A percentile compares a stretch with the other conserved stretches of the same genome.
These are phyloP conservation scores for Chaetophractus vellerosus DNA, from an alignment of 2,797 vertebrate species.

Conservation along the genomic window DNA sequence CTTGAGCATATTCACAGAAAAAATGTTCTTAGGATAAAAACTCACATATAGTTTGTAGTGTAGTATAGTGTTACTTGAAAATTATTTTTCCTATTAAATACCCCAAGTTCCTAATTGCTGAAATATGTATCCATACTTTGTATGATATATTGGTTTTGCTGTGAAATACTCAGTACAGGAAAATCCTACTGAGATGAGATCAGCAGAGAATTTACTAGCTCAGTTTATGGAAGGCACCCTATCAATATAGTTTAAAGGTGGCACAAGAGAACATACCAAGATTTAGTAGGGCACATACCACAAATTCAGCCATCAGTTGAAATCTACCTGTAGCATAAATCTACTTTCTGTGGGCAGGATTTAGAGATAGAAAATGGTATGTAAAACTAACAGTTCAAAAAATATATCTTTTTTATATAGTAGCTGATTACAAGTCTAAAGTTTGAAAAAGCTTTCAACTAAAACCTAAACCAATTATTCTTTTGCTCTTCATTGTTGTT, in stretches of 20 bases:
- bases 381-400: not conserved
- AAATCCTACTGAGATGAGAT: conserved; percentile 85
- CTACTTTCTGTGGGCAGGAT: conserved; percentile 77
- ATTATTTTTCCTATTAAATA: conserved; percentile 56
- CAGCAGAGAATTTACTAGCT: conserved; percentile 83
- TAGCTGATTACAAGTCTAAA: not conserved
- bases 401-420: not conserved
- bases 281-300: conserved; percentile 75
- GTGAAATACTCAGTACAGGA: conserved; percentile 56
- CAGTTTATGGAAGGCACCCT: conserved; percentile 68
- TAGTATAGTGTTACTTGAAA: conserved; percentile 35
- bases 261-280: conserved; percentile 82
- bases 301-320: conserved; percentile 85
- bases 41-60: not conserved
- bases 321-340: conserved; percentile 83
- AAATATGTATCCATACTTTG: conserved; percentile 9
- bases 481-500: not conserved
- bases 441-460: conserved; percentile 1
- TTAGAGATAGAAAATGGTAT: conserved; percentile 64
- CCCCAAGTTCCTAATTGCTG: conserved; percentile 55
- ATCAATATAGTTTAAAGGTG: conserved; percentile 76
- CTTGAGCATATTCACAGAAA: not conserved
- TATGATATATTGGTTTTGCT: conserved; percentile 11
- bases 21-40: conserved; percentile 37
- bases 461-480: conserved; percentile 41